These are phyloP conservation scores for Trissolcus brochymenae DNA, from an alignment of 2,888 invertebrate genomes.

Conservation along the genomic window DNA sequence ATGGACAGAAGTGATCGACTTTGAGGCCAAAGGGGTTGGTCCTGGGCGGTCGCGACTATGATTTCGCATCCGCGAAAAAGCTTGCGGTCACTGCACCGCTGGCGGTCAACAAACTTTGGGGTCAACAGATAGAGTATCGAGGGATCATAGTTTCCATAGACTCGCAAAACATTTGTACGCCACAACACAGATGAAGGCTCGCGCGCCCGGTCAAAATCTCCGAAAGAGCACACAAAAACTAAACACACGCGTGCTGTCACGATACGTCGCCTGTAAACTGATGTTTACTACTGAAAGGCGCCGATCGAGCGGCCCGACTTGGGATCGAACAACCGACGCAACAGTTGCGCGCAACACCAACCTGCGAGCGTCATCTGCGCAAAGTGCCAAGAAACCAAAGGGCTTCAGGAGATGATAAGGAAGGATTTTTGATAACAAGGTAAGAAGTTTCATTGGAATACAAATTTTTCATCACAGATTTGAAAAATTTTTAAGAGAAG, in stretches of 20 bases:
- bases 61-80: constrained; percentile 27
- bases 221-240: constrained; percentile 3
- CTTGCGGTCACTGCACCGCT: constrained; percentile 21
- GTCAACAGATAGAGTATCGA: constrained; percentile 28
- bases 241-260: constrained; percentile 8
- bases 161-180: constrained; percentile 16
- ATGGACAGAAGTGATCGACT: constrained; percentile 5
- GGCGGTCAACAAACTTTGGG: constrained; percentile 38
- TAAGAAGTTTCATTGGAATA: background rate
- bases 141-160: constrained; percentile 8
- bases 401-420: background rate
- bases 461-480: too few species aligned
- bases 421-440: background rate
- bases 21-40: constrained; percentile 22
- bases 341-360: constrained; percentile 36
- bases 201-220: constrained; percentile 2
- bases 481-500: too few species aligned
- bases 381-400: background rate
- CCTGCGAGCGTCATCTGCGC: constrained; percentile 22
- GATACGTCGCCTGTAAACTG: constrained; percentile 38
- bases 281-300: constrained; percentile 54
- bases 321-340: constrained; percentile 29
- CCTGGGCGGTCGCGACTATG: constrained; percentile 3
- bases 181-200: background rate
- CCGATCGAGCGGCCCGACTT: constrained; percentile 38